Conservation (phyloP, 2,888 invertebrate species). For the Eilema griseolum region DNA sequence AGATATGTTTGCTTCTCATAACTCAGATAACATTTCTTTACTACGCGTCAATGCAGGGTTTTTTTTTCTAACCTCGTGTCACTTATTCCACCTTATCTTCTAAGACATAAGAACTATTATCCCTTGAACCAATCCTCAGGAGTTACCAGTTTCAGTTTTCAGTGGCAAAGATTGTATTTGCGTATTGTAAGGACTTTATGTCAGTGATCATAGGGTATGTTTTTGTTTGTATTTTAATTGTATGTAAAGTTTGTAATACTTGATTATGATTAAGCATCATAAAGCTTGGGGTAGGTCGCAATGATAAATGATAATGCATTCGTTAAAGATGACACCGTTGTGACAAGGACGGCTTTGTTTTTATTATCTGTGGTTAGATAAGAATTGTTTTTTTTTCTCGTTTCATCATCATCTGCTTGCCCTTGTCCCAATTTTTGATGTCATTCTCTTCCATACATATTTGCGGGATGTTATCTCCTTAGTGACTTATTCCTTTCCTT, state of each 20-base stretch:
- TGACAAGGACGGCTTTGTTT: constrained; percentile 21
- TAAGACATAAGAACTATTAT: neutral
- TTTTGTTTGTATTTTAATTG: constrained; percentile 7
- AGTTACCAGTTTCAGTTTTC: neutral
- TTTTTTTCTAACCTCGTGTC: constrained; percentile 3
- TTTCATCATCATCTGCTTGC: neutral
- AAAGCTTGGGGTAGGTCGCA: constrained; percentile 48
- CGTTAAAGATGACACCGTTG: constrained; percentile 28
- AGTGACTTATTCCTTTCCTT: too few relatives aligned
- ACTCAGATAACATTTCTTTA: constrained; percentile 35
- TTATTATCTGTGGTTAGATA: constrained; percentile 18
- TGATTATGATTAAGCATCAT: constrained; percentile 49
- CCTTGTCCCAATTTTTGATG: neutral
- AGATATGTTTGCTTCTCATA: constrained; percentile 26
- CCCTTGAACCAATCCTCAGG: neutral
- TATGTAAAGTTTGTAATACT: constrained; percentile 6
- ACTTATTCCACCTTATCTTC: neutral
- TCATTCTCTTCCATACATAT: neutral
- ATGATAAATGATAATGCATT: constrained; percentile 50
- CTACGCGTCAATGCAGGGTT: constrained; percentile 38
- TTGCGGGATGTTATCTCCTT: too few relatives aligned
- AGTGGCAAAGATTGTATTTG: constrained; percentile 6
- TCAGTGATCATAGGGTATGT: neutral
- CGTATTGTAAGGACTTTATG: neutral
- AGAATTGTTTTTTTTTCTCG: constrained; percentile 14